These are phyloP conservation scores for Anastrepha ludens DNA, from an alignment of 1,140 invertebrate genomes.

Conservation along the genomic window DNA sequence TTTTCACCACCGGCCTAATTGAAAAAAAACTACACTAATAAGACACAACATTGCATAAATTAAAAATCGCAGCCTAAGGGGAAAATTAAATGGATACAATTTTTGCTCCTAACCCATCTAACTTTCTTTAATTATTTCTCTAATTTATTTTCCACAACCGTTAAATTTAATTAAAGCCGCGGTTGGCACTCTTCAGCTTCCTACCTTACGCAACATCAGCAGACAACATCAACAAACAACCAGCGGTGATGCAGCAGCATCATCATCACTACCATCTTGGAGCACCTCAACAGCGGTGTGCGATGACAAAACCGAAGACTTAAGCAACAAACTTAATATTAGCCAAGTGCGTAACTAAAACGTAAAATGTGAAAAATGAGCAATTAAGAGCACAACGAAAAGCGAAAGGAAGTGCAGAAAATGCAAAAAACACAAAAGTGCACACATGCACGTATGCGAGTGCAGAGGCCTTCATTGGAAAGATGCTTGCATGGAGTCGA, in stretches of 20 bases:
- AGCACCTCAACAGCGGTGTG: background rate
- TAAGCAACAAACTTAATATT: background rate
- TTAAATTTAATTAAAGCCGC: background rate
- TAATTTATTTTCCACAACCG: background rate
- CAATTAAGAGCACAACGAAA: constrained; percentile 10
- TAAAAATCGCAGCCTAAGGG: no score
- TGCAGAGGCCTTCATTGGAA: no score
- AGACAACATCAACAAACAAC: background rate
- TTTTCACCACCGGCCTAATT: no score
- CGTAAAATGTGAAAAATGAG: constrained; percentile 1
- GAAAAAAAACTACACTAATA: no score
- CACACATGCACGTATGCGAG: no score
- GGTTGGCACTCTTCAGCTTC: background rate
- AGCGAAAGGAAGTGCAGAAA: constrained; percentile 32
- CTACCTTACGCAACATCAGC: background rate
- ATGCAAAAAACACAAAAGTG: background rate
- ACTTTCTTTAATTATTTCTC: no score
- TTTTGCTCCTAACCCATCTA: no score
- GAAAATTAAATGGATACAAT: no score
- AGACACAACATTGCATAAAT: no score
- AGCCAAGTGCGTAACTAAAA: constrained; percentile 33
- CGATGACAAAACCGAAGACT: background rate
- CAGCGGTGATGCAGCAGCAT: background rate
- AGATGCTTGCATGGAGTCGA: no score
- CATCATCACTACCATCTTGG: background rate